Base-by-base conservation (phyloP, 2,113 vertebrate species). In the Stegostoma tigrinum region DNA sequence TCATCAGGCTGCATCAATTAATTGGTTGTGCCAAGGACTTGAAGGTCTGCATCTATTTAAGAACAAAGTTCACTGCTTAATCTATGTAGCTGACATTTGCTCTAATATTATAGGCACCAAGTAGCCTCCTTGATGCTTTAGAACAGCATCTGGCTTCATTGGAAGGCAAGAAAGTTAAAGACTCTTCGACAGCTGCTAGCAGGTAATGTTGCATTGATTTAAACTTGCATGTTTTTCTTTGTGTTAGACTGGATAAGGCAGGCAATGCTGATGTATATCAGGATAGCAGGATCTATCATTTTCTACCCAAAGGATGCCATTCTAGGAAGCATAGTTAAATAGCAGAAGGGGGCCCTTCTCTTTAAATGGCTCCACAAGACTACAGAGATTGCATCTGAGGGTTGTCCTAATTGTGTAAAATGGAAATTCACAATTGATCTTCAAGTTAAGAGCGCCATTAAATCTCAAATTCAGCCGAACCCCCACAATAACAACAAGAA, bases 121-220 rank as follows among this genome's bases (percentile, higher is more conserved):
- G 99, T 97, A 99, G 99, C 97, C 99, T 99, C 96, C 98, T 99
- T 95, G 99, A 99, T 98, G 99, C 99, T 97, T 98, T 99, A 97
- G 99, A 99, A 97, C 99, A 99, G 96, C 99, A 99, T 97, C 98
- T 99, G 97, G 99, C 98, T 97, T 99, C 99, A 96, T 98, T 99
- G 97, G 99, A 99, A 97, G 99, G 99, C 97, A 99, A 99, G 97
- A 99, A 99, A 97, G 99, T 99, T 96, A 99, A 99, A 98, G 99
- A 99, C 97, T 99, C 99, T 95, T 91, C 96, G 48, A 99, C 99
- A 95, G 99, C 98, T 96, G 99, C 99, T 97, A 99, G 98, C 99
- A 99, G 99, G 99, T 99, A 97, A 90, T 96, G 55, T 96, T 66
- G 64, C 64, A 93, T 93, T 93, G 55, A 67, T 66, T 4, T 93